Evolutionary conservation across 92 coral and sea anemone genomes (phyloP).

Genomic region (Siderastrea siderea): DNA sequence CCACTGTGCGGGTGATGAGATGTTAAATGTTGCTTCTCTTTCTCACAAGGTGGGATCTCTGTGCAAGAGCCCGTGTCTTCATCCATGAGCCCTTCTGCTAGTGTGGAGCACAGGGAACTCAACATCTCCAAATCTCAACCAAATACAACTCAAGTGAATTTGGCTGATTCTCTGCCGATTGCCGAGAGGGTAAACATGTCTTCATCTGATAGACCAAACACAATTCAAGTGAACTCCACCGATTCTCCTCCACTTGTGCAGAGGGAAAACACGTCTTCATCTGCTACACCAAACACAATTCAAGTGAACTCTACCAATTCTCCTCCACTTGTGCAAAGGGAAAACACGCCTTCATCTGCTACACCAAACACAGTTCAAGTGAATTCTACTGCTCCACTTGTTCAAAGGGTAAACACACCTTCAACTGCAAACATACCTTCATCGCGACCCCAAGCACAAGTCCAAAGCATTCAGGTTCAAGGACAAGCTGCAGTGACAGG

Average conservation of each 20-base stretch:
- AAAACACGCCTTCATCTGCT: not conserved
- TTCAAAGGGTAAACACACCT: not conserved
- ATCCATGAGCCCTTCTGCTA: not conserved
- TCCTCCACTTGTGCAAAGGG: not conserved
- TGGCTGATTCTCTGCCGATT: too few relatives aligned
- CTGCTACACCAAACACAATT: not conserved
- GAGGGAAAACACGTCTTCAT: too few relatives aligned
- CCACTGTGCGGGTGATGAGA: too few relatives aligned
- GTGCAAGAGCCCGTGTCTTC: slow-evolving; percentile 44
- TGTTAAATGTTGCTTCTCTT: not conserved
- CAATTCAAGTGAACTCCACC: too few relatives aligned
- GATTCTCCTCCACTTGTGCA: too few relatives aligned
- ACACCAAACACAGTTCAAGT: not conserved
- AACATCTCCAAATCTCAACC: not conserved
- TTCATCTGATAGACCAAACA: too few relatives aligned
- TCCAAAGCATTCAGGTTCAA: slow-evolving; percentile 34
- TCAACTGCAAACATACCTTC: not conserved
- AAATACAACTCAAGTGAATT: too few relatives aligned
- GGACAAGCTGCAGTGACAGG: slow-evolving; percentile 12
- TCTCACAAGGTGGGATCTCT: not conserved
- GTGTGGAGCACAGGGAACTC: not conserved
- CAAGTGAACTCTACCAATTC: not conserved
- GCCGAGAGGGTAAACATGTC: too few relatives aligned
- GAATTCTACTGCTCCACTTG: not conserved
- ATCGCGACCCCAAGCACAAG: slow-evolving; percentile 32